Percentiles rank a stretch among this genome's conserved stretches.
These are phyloP conservation scores for Choloepus hoffmanni DNA, from an alignment of 2,113 vertebrate genomes.

Conservation along the genomic window DNA sequence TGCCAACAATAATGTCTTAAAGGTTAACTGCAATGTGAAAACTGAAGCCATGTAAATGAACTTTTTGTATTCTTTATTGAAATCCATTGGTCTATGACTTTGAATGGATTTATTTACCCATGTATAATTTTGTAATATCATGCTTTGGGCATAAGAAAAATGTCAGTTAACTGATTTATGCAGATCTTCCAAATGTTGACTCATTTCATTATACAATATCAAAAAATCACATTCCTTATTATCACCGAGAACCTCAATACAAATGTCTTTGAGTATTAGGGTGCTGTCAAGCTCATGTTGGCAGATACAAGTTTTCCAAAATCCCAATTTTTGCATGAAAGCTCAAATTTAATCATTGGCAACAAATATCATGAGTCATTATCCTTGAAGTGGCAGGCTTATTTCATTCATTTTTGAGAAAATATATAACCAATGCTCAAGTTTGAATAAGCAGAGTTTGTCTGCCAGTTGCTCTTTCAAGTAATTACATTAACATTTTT, in stretches of 20 bases:
- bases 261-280: background rate
- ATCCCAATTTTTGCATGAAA: constrained; percentile 59
- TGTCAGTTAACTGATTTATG: constrained; percentile 27
- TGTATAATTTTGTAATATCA: constrained; percentile 18
- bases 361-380: background rate
- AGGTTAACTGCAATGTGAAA: background rate
- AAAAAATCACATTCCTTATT: constrained; percentile 43
- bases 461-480: background rate
- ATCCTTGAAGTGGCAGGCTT: background rate
- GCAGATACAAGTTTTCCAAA: constrained; percentile 34
- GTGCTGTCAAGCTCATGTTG: background rate
- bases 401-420: constrained; percentile 40
- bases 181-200: constrained; percentile 66
- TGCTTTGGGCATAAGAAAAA: constrained; percentile 51
- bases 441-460: background rate
- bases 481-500: background rate
- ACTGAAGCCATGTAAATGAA: background rate
- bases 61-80: background rate
- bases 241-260: background rate
- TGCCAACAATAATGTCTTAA: constrained; percentile 20
- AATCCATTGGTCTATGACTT: background rate
- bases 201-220: constrained; percentile 40
- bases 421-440: background rate
- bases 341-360: background rate
- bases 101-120: background rate